These are phyloP conservation scores for Salvelinus namaycush DNA, from an alignment of 2,113 vertebrate genomes.

Conservation along the genomic window DNA sequence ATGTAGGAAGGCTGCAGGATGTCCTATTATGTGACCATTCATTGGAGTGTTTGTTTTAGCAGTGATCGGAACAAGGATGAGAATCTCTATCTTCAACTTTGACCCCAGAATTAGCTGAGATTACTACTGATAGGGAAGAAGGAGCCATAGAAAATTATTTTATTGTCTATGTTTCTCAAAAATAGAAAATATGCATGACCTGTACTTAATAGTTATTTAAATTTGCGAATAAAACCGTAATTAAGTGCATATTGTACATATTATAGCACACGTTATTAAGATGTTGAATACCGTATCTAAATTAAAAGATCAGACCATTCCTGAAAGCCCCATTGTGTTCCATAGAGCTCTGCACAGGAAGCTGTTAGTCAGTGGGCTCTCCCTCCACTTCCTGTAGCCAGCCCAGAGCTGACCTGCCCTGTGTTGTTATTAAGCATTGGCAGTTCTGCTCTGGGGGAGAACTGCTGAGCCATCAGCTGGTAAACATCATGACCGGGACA, in stretches of 20 bases:
- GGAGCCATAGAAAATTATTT: no score
- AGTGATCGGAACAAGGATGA: background rate
- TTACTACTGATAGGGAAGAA: no score
- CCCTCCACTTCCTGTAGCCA: no score
- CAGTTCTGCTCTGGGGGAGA: background rate
- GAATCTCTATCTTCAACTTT: background rate
- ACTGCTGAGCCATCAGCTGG: slow-evolving; percentile 26
- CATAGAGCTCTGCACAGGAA: background rate
- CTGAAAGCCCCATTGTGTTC: no score
- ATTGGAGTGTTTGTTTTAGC: background rate
- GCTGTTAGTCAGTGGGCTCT: background rate
- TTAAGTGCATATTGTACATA: no score
- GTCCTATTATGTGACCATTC: background rate
- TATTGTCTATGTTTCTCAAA: no score
- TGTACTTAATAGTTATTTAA: no score
- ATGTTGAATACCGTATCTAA: no score
- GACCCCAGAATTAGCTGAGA: background rate
- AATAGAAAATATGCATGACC: no score
- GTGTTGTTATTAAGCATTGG: slow-evolving; percentile 11
- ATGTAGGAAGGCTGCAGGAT: background rate
- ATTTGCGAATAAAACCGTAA: no score
- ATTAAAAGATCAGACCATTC: no score
- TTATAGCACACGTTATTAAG: no score
- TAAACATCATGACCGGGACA: background rate
- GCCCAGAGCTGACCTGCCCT: background rate